These are phyloP conservation scores for Coleophora deauratella DNA, from an alignment of 2,888 invertebrate species.

Conservation along the genomic window DNA sequence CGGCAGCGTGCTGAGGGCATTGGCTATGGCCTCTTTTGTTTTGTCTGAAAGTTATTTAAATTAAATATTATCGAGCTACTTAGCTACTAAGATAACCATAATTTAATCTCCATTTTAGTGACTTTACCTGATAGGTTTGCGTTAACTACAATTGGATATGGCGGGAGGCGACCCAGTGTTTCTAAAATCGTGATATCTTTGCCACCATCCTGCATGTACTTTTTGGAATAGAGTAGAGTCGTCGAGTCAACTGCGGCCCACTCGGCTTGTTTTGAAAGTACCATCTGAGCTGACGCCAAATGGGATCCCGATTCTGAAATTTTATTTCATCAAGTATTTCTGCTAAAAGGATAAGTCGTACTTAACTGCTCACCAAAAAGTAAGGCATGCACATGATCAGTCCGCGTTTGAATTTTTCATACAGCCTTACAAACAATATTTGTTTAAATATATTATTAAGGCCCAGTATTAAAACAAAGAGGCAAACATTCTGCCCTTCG, in stretches of 20 bases:
- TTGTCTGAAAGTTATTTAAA: constrained; percentile 64
- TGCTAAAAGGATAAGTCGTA: no score
- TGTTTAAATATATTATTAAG: no score
- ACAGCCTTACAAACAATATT: no score
- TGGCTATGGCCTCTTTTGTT: constrained; percentile 46
- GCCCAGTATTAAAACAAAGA: no score
- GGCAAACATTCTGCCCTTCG: no score
- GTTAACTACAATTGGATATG: constrained; percentile 78
- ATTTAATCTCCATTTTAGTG: no score
- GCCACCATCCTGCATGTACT: constrained; percentile 71
- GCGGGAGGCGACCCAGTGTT: constrained; percentile 78
- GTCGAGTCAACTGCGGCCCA: constrained; percentile 79
- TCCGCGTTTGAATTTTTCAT: no score
- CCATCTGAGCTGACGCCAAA: constrained; percentile 76
- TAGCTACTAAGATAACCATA: no score
- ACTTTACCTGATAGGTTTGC: constrained; percentile 73
- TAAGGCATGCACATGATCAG: no score
- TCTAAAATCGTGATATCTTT: constrained; percentile 72
- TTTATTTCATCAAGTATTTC: no score
- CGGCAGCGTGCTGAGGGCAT: constrained; percentile 52
- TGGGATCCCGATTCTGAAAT: constrained; percentile 74
- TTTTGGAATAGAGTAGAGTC: constrained; percentile 68
- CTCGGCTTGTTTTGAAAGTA: constrained; percentile 74
- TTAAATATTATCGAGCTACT: no score
- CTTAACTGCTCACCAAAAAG: no score